Base-by-base conservation (phyloP, 2,113 vertebrate species). In the Dunckerocampus dactyliophorus region DNA sequence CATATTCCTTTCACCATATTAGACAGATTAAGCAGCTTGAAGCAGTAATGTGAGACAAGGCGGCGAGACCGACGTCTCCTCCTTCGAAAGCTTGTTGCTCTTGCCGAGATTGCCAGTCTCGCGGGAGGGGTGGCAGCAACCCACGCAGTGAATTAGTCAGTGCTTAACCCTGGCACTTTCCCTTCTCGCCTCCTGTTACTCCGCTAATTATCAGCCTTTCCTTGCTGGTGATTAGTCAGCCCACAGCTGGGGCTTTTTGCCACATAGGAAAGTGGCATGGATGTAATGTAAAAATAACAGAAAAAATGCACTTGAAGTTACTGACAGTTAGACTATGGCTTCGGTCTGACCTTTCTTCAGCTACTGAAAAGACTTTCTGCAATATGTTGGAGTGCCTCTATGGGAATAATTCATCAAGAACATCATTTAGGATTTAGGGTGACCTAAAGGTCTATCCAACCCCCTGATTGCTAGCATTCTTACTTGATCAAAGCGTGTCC, bases 161-260 rank as follows among this genome's bases (percentile, higher is more conserved):
- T 85, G 82, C 86, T 89, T 89, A 91, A 91, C 89, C 88, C 85
- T 80, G 86, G 87, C 87, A 88, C 81, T 83, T 88, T 76, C 39
- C 53, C 80, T 90, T 83, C 76, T 75, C 83, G 80, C 85, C 85
- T 88, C 82, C 75, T 71, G 81, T 80, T 85, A 86, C 87, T 86
- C 55, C 54, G 81, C 84, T 89, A 90, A 92, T 91, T 91, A 86
- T 79, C 72, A 77, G 81, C 77, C 69, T 77, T 82, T 85, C 71
- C 79, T 88, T 81, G 79, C 51, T 75, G 81, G 81, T 87, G 88
- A 90, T 91, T 85, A 86, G 77, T 85, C 74, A 74, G 87, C 82
- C 85, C 77, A 74, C 71, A 76, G 79, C 63, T 61, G 78, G 76
- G 82, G 81, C 72, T 83, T 86, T 86, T 89, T 85, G 88, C 82